Base-by-base conservation (phyloP, 2,888 invertebrate species). In the Ennomos fuscantarius region DNA sequence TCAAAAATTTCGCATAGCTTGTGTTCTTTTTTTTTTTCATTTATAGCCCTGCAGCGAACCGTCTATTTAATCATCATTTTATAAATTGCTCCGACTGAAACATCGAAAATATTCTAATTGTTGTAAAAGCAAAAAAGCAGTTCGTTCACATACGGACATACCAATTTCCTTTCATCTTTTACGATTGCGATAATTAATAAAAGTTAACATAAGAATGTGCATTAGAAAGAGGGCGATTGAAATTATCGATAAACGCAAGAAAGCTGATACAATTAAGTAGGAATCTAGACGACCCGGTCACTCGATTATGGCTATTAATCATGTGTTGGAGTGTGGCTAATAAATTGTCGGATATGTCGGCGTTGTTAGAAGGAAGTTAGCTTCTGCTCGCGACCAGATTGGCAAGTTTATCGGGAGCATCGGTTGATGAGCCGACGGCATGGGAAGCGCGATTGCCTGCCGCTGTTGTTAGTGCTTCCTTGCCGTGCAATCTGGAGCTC, bases 231-330 rank as follows among this genome's bases (percentile, higher is more conserved):
- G 49, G 53, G 12, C 53, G 73, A 78, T 76, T 70, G 62, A 75
- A 73, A 70, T 74, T 71, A 68, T 65, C 64, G 76, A 80, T 80
- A 78, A 73, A 65, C 68, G 68, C 70, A 79, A 82, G 81, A 80
- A 79, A 84, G 78, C 79, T 72, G 82, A 79, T 84, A 83, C 82
- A 83, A 84, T 86, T 84, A 83, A 73, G 79, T 68, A 73, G 78
- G 84, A 81, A 87, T 85, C 80, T 81, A 85, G 81, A 84, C 74
- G 84, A 82, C 78, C 80, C 73, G 82, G 83, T 84, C 81, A 85
- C 72, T 78, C 75, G 72, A 80, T 78, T 81, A 78, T 78, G 74
- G 76, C 78, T 76, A 79, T 85, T 85, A 83, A 86, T 87, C 81
- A 82, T 72, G 72, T 73, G 72, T 74, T 24, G 24, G 68, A 74